phyloP scores from a whole-genome alignment of 30 jellyfish, hydroid and myxozoan genomes.

The Phacellophora camtschatica region DNA sequence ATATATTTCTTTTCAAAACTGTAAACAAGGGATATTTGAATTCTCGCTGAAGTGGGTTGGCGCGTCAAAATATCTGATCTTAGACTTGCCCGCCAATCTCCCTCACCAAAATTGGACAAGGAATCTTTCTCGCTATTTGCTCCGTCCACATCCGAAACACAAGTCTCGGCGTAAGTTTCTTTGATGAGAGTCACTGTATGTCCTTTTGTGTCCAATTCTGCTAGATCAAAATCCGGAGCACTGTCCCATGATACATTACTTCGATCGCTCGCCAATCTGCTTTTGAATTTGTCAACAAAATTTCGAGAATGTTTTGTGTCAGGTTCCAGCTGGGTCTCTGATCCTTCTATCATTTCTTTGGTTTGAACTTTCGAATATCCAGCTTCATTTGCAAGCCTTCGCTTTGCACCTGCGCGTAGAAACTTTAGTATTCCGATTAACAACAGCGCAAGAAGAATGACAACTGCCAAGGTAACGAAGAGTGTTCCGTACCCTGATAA shows the following conservation, averaged over 20 bases:
- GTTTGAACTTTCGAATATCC: background rate
- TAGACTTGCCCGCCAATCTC: background rate
- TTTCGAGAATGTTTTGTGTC: background rate
- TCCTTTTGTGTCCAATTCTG: background rate
- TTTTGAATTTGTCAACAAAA: background rate
- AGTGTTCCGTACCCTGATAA: constrained; percentile 43
- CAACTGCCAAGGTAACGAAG: background rate
- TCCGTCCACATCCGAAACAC: constrained; percentile 14
- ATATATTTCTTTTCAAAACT: constrained; percentile 54
- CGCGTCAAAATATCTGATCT: background rate
- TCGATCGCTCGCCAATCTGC: background rate
- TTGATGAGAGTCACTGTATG: background rate
- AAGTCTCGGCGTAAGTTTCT: constrained; percentile 29
- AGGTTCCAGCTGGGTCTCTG: too few species aligned
- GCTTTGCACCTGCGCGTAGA: background rate
- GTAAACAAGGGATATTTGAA: constrained; percentile 55
- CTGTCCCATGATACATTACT: background rate
- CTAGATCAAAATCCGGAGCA: background rate
- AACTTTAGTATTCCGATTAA: background rate
- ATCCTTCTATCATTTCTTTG: background rate
- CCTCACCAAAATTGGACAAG: background rate
- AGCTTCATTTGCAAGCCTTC: background rate
- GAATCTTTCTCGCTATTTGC: background rate
- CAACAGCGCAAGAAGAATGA: background rate
- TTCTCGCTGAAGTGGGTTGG: background rate